A percentile compares a stretch with the other conserved stretches of the same genome.
Evolutionary conservation across 2,888 invertebrate genomes (phyloP).

Genomic region (Syritta pipiens): DNA sequence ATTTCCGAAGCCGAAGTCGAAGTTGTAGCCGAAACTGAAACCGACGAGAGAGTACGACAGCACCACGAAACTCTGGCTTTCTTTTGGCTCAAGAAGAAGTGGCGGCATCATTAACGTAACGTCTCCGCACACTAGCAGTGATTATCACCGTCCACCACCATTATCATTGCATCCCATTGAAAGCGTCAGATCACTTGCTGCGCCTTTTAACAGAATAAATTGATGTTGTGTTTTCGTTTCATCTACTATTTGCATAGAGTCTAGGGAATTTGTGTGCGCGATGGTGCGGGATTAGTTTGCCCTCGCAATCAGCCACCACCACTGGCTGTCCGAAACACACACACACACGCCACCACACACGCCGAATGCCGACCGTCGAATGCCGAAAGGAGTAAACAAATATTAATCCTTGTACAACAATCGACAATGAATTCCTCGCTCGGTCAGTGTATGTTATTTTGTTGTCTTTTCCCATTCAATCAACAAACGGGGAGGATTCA

Average conservation of each 20-base stretch:
- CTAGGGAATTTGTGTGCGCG: slow-evolving; percentile 2
- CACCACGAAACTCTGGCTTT: no score
- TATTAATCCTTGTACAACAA: slow-evolving; percentile 68
- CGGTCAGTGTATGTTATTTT: slow-evolving; percentile 44
- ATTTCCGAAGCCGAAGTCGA: slow-evolving; percentile 58
- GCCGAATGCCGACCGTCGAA: no score
- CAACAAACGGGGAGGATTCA: slow-evolving; percentile 6
- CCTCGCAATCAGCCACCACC: slow-evolving; percentile 47
- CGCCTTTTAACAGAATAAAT: slow-evolving; percentile 69
- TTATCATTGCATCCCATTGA: slow-evolving; percentile 50
- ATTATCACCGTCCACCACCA: slow-evolving; percentile 62
- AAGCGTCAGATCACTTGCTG: slow-evolving; percentile 59
- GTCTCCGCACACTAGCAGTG: slow-evolving; percentile 54
- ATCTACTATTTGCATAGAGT: slow-evolving; percentile 61
- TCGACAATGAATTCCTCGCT: slow-evolving; percentile 27
- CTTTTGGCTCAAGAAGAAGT: slow-evolving; percentile 14
- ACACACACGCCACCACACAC: slow-evolving; percentile 52
- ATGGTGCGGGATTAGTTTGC: slow-evolving; percentile 34
- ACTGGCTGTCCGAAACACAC: no score
- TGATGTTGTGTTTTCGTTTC: slow-evolving; percentile 67
- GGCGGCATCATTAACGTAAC: slow-evolving; percentile 64
- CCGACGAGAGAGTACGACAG: slow-evolving; percentile 5
- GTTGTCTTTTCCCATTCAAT: slow-evolving; percentile 60
- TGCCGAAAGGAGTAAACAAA: slow-evolving; percentile 69
- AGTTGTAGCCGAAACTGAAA: neutral